phyloP scores from a whole-genome alignment of 2,113 vertebrate species.

The Myocastor coypus region DNA sequence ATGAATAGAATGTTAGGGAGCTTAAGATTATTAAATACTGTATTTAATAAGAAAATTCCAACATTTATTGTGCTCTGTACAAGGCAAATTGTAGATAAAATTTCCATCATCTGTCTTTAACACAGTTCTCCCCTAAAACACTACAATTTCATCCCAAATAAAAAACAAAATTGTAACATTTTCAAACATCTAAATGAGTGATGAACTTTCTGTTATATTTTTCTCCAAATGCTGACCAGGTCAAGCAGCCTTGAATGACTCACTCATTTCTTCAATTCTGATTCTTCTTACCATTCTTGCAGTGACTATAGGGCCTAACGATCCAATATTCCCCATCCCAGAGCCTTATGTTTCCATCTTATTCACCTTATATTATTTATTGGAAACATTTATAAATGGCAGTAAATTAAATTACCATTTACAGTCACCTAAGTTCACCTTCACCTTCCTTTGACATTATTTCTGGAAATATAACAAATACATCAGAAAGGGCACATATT shows the following conservation, averaged over 20 bases:
- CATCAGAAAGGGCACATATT: neutral
- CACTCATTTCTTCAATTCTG: neutral
- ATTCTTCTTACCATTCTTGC: neutral
- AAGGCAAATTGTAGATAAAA: neutral
- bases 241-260: neutral
- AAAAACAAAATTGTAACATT: neutral
- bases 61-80: neutral
- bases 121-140: neutral
- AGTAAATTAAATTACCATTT: neutral
- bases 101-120: neutral
- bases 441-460: neutral
- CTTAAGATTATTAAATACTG: neutral
- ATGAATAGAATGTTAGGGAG: neutral
- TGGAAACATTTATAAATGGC: neutral
- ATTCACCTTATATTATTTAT: neutral
- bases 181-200: neutral
- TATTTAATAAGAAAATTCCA: neutral
- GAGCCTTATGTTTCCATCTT: neutral
- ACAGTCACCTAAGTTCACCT: neutral
- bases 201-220: neutral
- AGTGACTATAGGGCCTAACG: neutral
- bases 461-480: neutral
- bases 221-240: neutral
- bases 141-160: neutral
- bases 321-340: neutral